phyloP scores from a whole-genome alignment of 2,797 vertebrate genomes.

The Oryzias dopingdopingensis region DNA sequence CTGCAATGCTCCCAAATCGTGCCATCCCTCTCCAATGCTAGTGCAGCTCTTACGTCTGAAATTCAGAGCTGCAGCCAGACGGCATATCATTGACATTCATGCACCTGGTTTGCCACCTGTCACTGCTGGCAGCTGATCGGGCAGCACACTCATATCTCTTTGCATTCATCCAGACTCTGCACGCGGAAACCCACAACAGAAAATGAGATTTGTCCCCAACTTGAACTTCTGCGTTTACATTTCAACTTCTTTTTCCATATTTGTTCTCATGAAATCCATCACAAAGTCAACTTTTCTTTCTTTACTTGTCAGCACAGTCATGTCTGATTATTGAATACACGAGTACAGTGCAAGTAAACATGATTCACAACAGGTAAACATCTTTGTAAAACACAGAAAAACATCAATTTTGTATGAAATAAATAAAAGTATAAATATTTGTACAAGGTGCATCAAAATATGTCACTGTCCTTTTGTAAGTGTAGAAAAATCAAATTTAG shows the following conservation, averaged over 20 bases:
- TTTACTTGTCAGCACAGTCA: conserved; percentile 35
- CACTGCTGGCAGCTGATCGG: conserved; percentile 27
- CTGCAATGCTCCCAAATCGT: not conserved
- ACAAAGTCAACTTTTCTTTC: conserved; percentile 30
- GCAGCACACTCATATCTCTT: conserved; percentile 32
- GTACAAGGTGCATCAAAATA: conserved; percentile 43
- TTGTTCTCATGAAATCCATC: conserved; percentile 2
- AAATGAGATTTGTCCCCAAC: conserved; percentile 12
- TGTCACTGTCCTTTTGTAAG: conserved; percentile 29
- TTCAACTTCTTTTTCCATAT: conserved; percentile 4
- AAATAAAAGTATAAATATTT: conserved; percentile 53
- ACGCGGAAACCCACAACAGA: conserved; percentile 6
- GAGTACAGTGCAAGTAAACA: conserved; percentile 21
- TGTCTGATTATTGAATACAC: conserved; percentile 13
- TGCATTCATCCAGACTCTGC: conserved; percentile 5
- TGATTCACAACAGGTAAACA: conserved; percentile 34
- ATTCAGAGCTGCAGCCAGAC: conserved; percentile 12
- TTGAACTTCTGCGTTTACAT: conserved; percentile 9
- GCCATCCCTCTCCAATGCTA: not conserved
- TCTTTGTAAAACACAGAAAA: conserved; percentile 40
- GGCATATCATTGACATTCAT: conserved; percentile 40
- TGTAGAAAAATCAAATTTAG: conserved; percentile 21
- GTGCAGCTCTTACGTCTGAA: conserved; percentile 9
- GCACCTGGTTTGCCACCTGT: conserved; percentile 57
- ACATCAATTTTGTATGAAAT: conserved; percentile 50